Conservation (phyloP, 2,888 invertebrate species). For the Holacanthella duospinosa region DNA sequence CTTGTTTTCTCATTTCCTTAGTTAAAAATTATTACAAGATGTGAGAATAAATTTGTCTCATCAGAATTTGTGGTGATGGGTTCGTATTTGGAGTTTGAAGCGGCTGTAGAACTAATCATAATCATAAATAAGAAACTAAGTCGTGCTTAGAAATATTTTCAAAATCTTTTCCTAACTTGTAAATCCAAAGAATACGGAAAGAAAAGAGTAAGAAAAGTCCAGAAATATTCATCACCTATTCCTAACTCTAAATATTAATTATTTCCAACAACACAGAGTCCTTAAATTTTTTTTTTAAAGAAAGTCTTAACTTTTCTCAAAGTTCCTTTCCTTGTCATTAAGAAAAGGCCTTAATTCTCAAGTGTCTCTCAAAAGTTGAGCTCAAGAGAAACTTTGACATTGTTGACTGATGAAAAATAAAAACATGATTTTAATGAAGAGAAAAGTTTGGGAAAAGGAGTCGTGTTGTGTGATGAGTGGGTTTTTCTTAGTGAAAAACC, state of each 20-base stretch:
- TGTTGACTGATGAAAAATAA: slow-evolving; percentile 3
- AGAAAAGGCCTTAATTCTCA: not conserved
- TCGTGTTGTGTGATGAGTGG: no score
- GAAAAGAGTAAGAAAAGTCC: no score
- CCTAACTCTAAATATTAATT: no score
- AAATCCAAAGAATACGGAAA: no score
- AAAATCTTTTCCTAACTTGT: no score
- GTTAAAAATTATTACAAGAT: slow-evolving; percentile 26
- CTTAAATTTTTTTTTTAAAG: no score
- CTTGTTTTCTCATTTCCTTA: slow-evolving; percentile 28
- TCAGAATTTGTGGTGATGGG: slow-evolving; percentile 19
- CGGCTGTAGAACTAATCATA: not conserved
- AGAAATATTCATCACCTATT: no score
- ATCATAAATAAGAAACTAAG: not conserved
- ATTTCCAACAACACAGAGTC: no score
- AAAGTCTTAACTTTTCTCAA: no score
- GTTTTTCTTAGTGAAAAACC: not conserved
- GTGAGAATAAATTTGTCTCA: slow-evolving; percentile 31
- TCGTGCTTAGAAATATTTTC: not conserved
- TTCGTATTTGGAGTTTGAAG: not conserved
- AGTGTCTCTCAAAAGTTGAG: not conserved
- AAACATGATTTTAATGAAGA: slow-evolving; percentile 4
- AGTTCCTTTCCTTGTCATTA: no score
- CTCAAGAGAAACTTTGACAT: not conserved
- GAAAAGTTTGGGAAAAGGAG: not conserved